phyloP scores from a whole-genome alignment of 92 coral and sea anemone genomes.

The Phenganax stokvisi region DNA sequence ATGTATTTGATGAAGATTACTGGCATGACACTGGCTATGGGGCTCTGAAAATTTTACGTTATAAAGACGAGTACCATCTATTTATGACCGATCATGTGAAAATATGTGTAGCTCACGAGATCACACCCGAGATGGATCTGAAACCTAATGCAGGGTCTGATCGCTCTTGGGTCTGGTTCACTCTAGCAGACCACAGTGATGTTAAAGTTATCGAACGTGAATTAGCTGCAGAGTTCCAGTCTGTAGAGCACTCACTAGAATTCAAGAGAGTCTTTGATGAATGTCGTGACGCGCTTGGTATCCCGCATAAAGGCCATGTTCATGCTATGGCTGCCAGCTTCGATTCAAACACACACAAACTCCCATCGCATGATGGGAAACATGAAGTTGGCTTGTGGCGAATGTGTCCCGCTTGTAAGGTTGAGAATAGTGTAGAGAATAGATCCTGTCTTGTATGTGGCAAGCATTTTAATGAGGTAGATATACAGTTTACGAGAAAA shows the following conservation, averaged over 20 bases:
- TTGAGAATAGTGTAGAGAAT: slow-evolving; percentile 23
- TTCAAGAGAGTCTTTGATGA: slow-evolving; percentile 64
- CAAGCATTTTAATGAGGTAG: not conserved
- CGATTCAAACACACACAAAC: slow-evolving; percentile 17
- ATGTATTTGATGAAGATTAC: slow-evolving; percentile 51
- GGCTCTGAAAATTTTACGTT: slow-evolving; percentile 52
- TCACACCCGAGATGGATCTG: slow-evolving; percentile 58
- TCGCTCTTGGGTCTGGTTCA: slow-evolving; percentile 73
- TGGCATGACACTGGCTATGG: slow-evolving; percentile 73
- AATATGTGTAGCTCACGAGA: slow-evolving; percentile 59
- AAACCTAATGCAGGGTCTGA: slow-evolving; percentile 58
- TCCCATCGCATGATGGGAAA: not conserved
- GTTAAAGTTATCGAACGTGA: slow-evolving; percentile 51
- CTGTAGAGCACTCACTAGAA: slow-evolving; percentile 43
- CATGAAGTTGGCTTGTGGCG: not conserved
- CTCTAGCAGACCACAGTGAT: slow-evolving; percentile 58
- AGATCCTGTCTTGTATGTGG: slow-evolving; percentile 4
- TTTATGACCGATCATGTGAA: slow-evolving; percentile 21
- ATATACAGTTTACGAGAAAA: not conserved
- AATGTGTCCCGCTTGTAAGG: slow-evolving; percentile 20
- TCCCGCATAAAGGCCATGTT: slow-evolving; percentile 32
- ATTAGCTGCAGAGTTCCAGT: slow-evolving; percentile 62
- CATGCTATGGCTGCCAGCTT: slow-evolving; percentile 34
- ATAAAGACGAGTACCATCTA: slow-evolving; percentile 52
- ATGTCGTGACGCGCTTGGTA: slow-evolving; percentile 44